Conservation (phyloP, 2,888 invertebrate genomes). For the Salpingus planirostris region DNA sequence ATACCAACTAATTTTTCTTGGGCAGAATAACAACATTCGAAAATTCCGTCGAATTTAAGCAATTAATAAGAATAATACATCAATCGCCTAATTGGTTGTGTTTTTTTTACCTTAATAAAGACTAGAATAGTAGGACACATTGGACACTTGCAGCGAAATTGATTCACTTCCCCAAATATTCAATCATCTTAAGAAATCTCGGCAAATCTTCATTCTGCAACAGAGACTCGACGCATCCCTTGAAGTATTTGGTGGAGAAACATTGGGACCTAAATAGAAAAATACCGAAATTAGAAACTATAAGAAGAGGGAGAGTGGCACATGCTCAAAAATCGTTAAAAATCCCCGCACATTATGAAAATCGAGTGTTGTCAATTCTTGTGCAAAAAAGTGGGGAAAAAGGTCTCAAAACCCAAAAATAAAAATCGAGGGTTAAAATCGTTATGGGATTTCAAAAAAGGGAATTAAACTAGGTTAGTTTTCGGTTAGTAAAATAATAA, state of each 20-base stretch:
- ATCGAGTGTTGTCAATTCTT: slow-evolving; percentile 3
- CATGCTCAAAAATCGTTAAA: slow-evolving; percentile 5
- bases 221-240: slow-evolving; percentile 72
- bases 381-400: slow-evolving; percentile 4
- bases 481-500: slow-evolving; percentile 29
- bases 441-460: slow-evolving; percentile 1
- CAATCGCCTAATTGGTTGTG: slow-evolving; percentile 30
- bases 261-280: slow-evolving; percentile 65
- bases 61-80: slow-evolving; percentile 30
- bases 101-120: no score
- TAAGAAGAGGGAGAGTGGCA: slow-evolving; percentile 3
- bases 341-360: slow-evolving; percentile 4
- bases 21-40: no score
- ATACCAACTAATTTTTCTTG: no score
- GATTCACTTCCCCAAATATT: slow-evolving; percentile 57
- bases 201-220: slow-evolving; percentile 69
- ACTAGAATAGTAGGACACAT: slow-evolving; percentile 36
- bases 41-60: slow-evolving; percentile 26
- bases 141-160: slow-evolving; percentile 14
- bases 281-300: background rate
- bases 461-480: slow-evolving; percentile 19
- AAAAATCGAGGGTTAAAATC: slow-evolving; percentile 1
- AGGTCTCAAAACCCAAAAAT: no score
- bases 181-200: slow-evolving; percentile 69
- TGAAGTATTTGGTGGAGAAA: slow-evolving; percentile 72